These are phyloP conservation scores for Chironomus riparius DNA, from an alignment of 2,888 invertebrate genomes.

Conservation along the genomic window DNA sequence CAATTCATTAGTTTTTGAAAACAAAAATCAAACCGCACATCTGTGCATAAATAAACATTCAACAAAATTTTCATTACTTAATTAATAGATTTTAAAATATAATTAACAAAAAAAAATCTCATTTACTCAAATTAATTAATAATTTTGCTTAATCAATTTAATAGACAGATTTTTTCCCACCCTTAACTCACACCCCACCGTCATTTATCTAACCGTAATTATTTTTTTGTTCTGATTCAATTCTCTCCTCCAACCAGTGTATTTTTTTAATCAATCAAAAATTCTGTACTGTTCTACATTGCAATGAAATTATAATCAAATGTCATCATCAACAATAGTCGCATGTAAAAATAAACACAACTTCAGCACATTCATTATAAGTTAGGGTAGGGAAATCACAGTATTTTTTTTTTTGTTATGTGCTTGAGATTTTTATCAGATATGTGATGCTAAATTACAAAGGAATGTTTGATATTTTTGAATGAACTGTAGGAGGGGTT, in stretches of 20 bases:
- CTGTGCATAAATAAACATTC: too few species aligned
- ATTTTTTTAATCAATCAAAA: slow-evolving; percentile 5
- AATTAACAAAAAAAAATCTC: too few species aligned
- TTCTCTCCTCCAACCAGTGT: background rate
- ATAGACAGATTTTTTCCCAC: background rate
- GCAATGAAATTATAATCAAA: slow-evolving; percentile 6
- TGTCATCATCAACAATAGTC: slow-evolving; percentile 3
- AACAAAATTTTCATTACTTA: too few species aligned
- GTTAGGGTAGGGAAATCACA: background rate
- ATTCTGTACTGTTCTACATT: background rate
- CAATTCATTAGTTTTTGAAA: too few species aligned
- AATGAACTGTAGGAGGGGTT: too few species aligned
- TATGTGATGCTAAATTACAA: too few species aligned
- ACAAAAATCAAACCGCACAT: too few species aligned
- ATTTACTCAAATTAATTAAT: background rate
- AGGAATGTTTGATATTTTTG: too few species aligned
- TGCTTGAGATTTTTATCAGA: too few species aligned
- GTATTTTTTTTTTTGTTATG: too few species aligned
- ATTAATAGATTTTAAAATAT: too few species aligned
- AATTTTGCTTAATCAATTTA: background rate
- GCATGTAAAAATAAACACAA: background rate
- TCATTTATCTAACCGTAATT: background rate
- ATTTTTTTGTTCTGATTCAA: background rate
- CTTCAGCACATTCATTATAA: background rate
- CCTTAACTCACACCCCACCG: background rate